Base-by-base conservation (phyloP, 2,113 vertebrate species). In the Pyrgilauda ruficollis region DNA sequence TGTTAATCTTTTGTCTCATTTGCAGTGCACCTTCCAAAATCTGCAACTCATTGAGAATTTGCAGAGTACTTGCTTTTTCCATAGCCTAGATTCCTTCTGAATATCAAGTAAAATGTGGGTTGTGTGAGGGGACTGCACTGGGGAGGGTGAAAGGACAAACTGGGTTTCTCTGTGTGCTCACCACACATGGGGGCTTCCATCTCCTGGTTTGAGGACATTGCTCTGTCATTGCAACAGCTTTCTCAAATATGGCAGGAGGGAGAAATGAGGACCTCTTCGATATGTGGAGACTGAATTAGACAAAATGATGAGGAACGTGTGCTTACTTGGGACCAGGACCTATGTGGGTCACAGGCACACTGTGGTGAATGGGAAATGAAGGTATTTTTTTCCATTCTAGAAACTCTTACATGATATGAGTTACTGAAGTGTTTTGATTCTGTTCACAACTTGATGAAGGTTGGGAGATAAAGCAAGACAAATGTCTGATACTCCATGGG, bases 61-160 rank as follows among this genome's bases (percentile, higher is more conserved):
- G 43, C 58, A 43, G 28, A 44, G 33, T 61, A 53, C 7, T 69
- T 92, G 8, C 5, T 59, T 77, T 16, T 64, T 86, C 27, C 44
- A 22, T 46, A 58, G 53, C 44, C 44, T 11, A 13, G 18, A 58
- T 69, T 82, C n/a, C 30, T 79, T 56, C 43, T 79, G 15, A 0
- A 0, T 55, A 49, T 43, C 1, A 3, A 63, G 50, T 37, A 44
- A 89, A 87, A n/a, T 0, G 0, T 33, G 64, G 17, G 1, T 72
- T 9, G 0, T 37, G 20, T 68, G 58, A 72, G 50, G 27, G 33
- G 7, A 22, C n/a, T 87, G 39, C 20, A 22, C 4, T 21, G n/a
- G 14, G 18, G 16, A 69, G 56, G 46, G 16, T 0, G 0, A 18
- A 46, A 83, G 35, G 53, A 28, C 0, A 1, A 31, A n/a, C 30